Evolutionary conservation across 2,888 invertebrate species (phyloP).

Genomic region (Dryococelus australis): DNA sequence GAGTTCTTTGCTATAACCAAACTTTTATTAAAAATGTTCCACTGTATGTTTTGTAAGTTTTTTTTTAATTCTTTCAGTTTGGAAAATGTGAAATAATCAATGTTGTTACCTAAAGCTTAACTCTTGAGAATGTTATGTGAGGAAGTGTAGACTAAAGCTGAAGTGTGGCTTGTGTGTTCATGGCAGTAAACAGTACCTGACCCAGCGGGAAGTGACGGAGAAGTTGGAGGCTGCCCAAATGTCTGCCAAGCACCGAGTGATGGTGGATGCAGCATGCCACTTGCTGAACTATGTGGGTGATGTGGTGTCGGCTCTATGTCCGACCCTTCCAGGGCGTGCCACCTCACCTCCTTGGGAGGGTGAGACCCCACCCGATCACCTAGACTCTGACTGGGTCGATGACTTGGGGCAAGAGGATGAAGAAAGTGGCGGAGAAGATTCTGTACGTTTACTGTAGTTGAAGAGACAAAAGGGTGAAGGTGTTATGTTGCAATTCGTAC

Average conservation of each 20-base stretch:
- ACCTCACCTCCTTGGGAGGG: constrained; percentile 82
- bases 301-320: constrained; percentile 66
- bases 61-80: too few relatives aligned
- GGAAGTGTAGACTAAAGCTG: background rate
- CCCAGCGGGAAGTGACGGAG: constrained; percentile 65
- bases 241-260: constrained; percentile 57
- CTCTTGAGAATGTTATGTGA: too few relatives aligned
- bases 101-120: too few relatives aligned
- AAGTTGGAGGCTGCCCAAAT: constrained; percentile 63
- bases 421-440: constrained; percentile 91
- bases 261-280: constrained; percentile 82
- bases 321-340: constrained; percentile 58
- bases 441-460: constrained; percentile 57
- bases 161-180: background rate
- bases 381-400: constrained; percentile 86
- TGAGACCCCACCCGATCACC: constrained; percentile 70
- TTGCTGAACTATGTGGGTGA: constrained; percentile 86
- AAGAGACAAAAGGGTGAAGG: background rate
- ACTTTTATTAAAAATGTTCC: too few relatives aligned
- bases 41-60: too few relatives aligned
- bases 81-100: too few relatives aligned
- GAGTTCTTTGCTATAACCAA: too few relatives aligned
- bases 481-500: background rate
- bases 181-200: constrained; percentile 64
- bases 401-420: constrained; percentile 87